These are phyloP conservation scores for Megaceryle alcyon DNA, from an alignment of 2,797 vertebrate genomes.

Conservation along the genomic window DNA sequence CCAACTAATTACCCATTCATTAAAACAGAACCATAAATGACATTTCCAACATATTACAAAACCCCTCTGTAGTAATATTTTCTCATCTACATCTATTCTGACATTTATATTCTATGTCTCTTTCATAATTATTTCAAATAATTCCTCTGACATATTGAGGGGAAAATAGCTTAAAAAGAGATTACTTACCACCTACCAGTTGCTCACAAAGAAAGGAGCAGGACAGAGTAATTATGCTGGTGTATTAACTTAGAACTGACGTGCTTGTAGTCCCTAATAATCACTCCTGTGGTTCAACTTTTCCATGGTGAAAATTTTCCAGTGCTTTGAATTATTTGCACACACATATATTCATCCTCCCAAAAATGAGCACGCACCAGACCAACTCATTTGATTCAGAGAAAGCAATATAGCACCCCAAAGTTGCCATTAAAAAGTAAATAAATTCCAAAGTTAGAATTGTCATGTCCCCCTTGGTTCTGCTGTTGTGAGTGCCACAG, in stretches of 20 bases:
- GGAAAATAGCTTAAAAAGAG: slow-evolving; percentile 61
- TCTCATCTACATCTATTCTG: slow-evolving; percentile 64
- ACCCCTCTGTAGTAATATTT: slow-evolving; percentile 57
- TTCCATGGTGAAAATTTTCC: not conserved
- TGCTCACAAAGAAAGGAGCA: slow-evolving; percentile 33
- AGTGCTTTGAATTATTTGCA: not conserved
- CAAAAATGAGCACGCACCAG: not conserved
- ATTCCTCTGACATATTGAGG: slow-evolving; percentile 61
- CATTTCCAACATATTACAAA: slow-evolving; percentile 65
- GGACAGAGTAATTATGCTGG: slow-evolving; percentile 1
- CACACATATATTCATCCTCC: too few relatives aligned
- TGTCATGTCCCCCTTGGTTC: not conserved
- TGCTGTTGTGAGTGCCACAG: not conserved
- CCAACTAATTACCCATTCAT: slow-evolving; percentile 71
- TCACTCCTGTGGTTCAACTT: not conserved
- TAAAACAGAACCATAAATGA: slow-evolving; percentile 70
- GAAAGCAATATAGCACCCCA: not conserved
- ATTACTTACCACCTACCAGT: slow-evolving; percentile 58
- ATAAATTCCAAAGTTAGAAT: not conserved
- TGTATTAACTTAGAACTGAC: not conserved
- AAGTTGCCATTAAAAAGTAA: not conserved
- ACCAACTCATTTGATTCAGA: not conserved
- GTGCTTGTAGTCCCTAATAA: not conserved
- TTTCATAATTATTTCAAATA: slow-evolving; percentile 70
- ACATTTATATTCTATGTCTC: slow-evolving; percentile 71